Conservation (phyloP, 37 sponge, comb jelly and placozoan genomes). For the Chondrilla cf. caribensis region DNA sequence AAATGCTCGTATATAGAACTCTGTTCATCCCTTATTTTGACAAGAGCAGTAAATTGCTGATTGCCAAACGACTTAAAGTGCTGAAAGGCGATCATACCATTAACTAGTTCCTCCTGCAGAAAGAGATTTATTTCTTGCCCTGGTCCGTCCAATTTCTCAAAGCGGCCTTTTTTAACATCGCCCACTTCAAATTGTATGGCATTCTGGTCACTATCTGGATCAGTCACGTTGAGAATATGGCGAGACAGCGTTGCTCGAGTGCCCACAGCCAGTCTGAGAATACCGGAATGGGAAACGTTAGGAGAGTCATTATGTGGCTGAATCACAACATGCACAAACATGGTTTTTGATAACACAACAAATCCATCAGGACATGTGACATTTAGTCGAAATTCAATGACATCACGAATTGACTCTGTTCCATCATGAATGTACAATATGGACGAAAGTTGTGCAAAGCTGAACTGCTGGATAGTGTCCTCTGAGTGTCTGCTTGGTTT, state of each 20-base stretch:
- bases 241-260: constrained; percentile 31
- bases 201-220: neutral
- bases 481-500: neutral
- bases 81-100: constrained; percentile 35
- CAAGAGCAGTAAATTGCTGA: neutral
- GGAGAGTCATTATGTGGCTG: constrained; percentile 21
- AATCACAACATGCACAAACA: neutral
- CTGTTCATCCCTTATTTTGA: neutral
- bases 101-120: constrained; percentile 22
- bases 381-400: neutral
- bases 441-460: neutral
- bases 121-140: constrained; percentile 9
- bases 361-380: neutral
- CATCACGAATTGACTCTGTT: neutral
- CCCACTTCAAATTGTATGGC: neutral
- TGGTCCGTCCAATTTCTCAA: neutral
- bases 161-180: neutral
- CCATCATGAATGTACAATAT: constrained; percentile 5
- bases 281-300: neutral
- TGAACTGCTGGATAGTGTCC: neutral
- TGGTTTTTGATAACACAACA: neutral
- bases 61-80: constrained; percentile 7
- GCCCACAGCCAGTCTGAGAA: constrained; percentile 32
- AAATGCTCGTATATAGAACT: neutral
- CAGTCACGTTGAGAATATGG: constrained; percentile 25